phyloP scores from a whole-genome alignment of 1,140 invertebrate species.

The Cylas formicarius region DNA sequence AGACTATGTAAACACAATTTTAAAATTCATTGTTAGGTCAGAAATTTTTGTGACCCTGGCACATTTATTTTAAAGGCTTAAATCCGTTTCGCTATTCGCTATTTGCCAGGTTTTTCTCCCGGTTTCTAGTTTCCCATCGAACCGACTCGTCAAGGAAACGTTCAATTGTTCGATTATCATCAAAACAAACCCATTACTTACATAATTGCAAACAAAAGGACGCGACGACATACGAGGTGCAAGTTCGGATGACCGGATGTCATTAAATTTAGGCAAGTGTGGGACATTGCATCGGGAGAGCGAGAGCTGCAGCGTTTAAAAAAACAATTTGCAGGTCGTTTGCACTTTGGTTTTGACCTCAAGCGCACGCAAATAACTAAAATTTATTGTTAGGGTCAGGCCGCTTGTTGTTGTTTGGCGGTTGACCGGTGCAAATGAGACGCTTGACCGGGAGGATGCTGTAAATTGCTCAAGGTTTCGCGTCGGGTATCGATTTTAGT shows the following conservation, averaged over 20 bases:
- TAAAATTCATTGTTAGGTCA: too few species aligned
- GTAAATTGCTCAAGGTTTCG: too few species aligned
- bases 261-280: constrained; percentile 20
- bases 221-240: too few species aligned
- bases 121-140: too few species aligned
- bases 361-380: constrained; percentile 21
- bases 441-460: too few species aligned
- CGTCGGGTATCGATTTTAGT: too few species aligned
- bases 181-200: constrained; percentile 21
- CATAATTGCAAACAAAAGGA: constrained; percentile 25
- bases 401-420: too few species aligned
- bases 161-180: constrained; percentile 20
- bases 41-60: too few species aligned
- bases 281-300: constrained; percentile 22
- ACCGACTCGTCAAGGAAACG: constrained; percentile 13
- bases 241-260: constrained; percentile 19
- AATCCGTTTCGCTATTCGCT: background rate
- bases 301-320: constrained; percentile 9
- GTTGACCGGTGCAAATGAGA: too few species aligned
- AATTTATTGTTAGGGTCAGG: constrained; percentile 21
- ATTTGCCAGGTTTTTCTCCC: too few species aligned
- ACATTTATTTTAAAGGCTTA: background rate
- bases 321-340: constrained; percentile 22
- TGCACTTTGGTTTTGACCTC: constrained; percentile 21
- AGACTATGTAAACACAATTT: too few species aligned